Percentiles rank a stretch among this genome's conserved stretches.
Conservation (phyloP, 2,113 vertebrate genomes). For the Leptobrachium ailaonicum region DNA sequence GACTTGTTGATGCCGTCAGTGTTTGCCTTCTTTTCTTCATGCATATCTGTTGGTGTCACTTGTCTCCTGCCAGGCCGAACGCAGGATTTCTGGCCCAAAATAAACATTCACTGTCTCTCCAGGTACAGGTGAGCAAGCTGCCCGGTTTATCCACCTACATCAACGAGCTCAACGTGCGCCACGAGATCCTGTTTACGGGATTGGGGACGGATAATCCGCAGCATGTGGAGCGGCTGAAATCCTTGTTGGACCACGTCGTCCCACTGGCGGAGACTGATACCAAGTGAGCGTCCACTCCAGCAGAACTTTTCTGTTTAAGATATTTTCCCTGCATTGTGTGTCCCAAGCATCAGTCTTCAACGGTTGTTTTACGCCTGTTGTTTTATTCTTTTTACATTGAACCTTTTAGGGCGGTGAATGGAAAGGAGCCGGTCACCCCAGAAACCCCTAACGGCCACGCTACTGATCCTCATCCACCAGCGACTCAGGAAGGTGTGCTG, state of each 20-base stretch:
- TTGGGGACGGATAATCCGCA: constrained; percentile 79
- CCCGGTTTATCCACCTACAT: constrained; percentile 69
- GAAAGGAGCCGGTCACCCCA: not conserved
- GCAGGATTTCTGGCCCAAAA: too few relatives aligned
- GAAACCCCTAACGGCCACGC: too few relatives aligned
- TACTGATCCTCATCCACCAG: too few relatives aligned
- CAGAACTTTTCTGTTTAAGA: too few relatives aligned
- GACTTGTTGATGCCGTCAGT: too few relatives aligned
- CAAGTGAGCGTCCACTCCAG: not conserved
- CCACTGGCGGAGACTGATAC: not conserved
- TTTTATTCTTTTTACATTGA: not conserved
- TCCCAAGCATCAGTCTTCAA: too few relatives aligned
- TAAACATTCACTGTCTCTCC: not conserved
- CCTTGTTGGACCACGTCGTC: constrained; percentile 48
- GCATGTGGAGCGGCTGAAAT: constrained; percentile 71
- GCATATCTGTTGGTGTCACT: too few relatives aligned
- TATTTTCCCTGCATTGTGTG: too few relatives aligned
- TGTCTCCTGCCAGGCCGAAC: too few relatives aligned
- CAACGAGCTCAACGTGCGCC: constrained; percentile 79
- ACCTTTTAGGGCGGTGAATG: not conserved
- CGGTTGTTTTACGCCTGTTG: too few relatives aligned
- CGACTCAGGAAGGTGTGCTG: too few relatives aligned
- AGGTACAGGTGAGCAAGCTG: constrained; percentile 77
- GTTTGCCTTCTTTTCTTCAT: too few relatives aligned
- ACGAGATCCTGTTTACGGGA: constrained; percentile 80